These are phyloP conservation scores for Melanostoma scalare DNA, from an alignment of 2,888 invertebrate genomes.

Conservation along the genomic window DNA sequence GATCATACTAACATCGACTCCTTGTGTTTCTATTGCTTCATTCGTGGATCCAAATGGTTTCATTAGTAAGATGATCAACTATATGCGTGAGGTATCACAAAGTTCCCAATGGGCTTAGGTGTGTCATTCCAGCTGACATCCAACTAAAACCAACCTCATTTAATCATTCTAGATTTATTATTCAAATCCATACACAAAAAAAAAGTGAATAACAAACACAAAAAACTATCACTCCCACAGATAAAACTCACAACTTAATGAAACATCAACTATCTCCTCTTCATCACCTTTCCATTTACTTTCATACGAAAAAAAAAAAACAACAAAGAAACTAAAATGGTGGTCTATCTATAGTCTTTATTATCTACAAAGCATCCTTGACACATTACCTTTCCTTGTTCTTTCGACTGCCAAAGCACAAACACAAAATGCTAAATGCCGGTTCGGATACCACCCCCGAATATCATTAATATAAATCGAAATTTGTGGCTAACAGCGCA, in stretches of 20 bases:
- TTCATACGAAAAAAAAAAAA: neutral
- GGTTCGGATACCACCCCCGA: slow-evolving; percentile 34
- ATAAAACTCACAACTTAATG: slow-evolving; percentile 17
- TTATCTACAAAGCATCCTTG: slow-evolving; percentile 8
- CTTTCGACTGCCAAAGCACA: slow-evolving; percentile 25
- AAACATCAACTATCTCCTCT: slow-evolving; percentile 12
- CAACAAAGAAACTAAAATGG: slow-evolving; percentile 13
- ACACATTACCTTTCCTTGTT: neutral
- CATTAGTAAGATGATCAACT: too few relatives aligned
- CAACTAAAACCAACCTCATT: neutral
- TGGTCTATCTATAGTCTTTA: slow-evolving; percentile 3
- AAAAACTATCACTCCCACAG: neutral
- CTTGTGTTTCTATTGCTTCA: too few relatives aligned
- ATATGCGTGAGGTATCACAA: too few relatives aligned
- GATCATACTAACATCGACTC: too few relatives aligned
- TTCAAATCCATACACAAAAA: neutral
- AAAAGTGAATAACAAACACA: neutral
- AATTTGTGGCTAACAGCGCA: slow-evolving; percentile 53
- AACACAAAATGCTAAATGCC: neutral
- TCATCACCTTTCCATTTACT: slow-evolving; percentile 16
- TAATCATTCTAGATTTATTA: neutral
- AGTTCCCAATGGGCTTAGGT: too few relatives aligned
- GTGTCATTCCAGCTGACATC: too few relatives aligned
- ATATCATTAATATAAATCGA: slow-evolving; percentile 71
- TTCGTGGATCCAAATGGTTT: too few relatives aligned